Conservation (phyloP, 2,888 invertebrate species). For the Octonoba sinensis region DNA sequence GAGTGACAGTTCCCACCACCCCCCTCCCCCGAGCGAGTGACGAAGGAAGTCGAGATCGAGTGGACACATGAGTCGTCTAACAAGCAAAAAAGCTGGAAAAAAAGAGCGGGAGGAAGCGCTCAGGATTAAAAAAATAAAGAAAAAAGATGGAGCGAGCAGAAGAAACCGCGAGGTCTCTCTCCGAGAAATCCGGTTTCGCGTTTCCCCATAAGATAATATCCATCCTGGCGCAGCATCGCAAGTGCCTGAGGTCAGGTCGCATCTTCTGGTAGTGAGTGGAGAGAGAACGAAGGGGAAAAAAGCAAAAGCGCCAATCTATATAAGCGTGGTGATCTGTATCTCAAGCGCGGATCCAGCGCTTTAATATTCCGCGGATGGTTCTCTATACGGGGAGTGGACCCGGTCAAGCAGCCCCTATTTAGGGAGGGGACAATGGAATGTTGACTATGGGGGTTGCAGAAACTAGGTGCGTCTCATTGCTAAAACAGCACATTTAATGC, state of each 20-base stretch:
- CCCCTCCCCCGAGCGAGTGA: constrained; percentile 14
- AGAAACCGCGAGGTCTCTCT: too few species aligned
- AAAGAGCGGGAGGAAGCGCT: constrained; percentile 6
- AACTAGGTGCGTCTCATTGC: constrained; percentile 63
- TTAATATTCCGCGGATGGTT: constrained; percentile 59
- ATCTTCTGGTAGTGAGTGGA: constrained; percentile 41
- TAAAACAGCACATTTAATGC: constrained; percentile 58
- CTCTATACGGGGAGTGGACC: constrained; percentile 55
- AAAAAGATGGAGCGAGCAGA: not conserved
- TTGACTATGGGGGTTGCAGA: constrained; percentile 56
- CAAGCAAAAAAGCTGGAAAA: constrained; percentile 32
- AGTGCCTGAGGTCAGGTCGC: constrained; percentile 36
- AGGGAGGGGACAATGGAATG: constrained; percentile 60
- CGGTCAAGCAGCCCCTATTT: constrained; percentile 60
- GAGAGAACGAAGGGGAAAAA: constrained; percentile 23
- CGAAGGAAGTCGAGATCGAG: constrained; percentile 29
- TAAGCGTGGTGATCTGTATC: constrained; percentile 60
- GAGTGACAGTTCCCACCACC: too few species aligned
- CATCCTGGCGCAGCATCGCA: constrained; percentile 37
- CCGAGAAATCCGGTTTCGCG: constrained; percentile 50
- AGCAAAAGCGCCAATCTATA: constrained; percentile 31
- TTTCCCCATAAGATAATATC: constrained; percentile 58
- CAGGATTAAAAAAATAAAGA: constrained; percentile 4
- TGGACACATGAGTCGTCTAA: constrained; percentile 18
- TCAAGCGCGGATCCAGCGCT: constrained; percentile 51